Base-by-base conservation (phyloP, 2,797 vertebrate species). In the Heterohyrax brucei region DNA sequence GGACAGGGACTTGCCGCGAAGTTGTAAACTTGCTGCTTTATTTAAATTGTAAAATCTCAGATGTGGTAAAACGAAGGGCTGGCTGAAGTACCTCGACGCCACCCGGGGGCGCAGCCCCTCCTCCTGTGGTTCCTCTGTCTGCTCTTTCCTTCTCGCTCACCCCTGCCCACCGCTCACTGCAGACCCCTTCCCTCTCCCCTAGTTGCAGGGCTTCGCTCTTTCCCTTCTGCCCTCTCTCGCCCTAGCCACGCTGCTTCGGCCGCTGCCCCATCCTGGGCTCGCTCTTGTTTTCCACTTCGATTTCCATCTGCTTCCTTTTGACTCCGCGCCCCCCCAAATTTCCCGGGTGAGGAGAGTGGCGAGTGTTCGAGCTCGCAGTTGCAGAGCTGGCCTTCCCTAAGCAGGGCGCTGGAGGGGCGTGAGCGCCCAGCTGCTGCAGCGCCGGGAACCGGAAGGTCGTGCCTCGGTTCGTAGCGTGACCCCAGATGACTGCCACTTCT, bases 251-350 rank as follows among this genome's bases (percentile, higher is more conserved):
- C n/a, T 2, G 10, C 14, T 16, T 12, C 72, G 7, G 18, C 46
- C 22, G 26, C 66, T 1, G 30, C n/a, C 24, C 61, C 28, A 0
- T 21, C 39, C 68, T 4, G 7, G 7, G 18, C 59, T 88, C 22
- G 3, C 53, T 80, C 66, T 70, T 26, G 18, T 28, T 53, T 81
- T n/a, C 70, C 66, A 76, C 24, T 56, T 5, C 3, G 12, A 59
- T 78, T 86, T 62, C 50, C 62, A 21, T 39, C 50, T 77, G 80
- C 90, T 94, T 85, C 59, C 70, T 79, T 72, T 62, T 61, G 30
- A 39, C 59, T 26, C 44, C 1, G 0, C 18, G 1, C 7, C 39
- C 19, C 19, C n/a, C 78, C 4, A 28, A 18, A 46, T 80, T 64
- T 84, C 1, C 22, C 1, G 33, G 61, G 50, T 13, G 33, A 61